Base-by-base conservation (phyloP, 2,113 vertebrate genomes). In the Semicossyphus pulcher region DNA sequence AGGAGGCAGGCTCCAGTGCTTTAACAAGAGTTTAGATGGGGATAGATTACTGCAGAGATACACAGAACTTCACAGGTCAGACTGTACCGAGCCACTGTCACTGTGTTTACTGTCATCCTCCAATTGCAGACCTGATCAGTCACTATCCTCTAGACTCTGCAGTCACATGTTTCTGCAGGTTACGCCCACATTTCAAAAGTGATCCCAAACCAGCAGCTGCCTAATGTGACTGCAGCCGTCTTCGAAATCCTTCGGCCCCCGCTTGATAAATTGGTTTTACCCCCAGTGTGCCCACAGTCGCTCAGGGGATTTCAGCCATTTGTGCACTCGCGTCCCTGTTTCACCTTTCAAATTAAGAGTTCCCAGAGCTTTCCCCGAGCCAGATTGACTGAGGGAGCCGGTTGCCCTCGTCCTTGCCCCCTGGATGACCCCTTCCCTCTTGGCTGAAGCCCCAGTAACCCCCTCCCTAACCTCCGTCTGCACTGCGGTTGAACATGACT, bases 121-220 rank as follows among this genome's bases (percentile, higher is more conserved):
- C 44, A 3, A 14, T 26, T 37, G 4, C 56, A 56, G 47, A 62
- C 26, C 11, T 69, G 49, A 23, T 61, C 29, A 31, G 34, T 59
- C 51, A 34, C 54, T 10, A 42, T 7, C 9, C 32, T 18, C 39
- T 41, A 16, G 5, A 41, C n/a, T n/a, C n/a, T n/a, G n/a, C n/a
- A n/a, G n/a, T n/a, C n/a, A n/a, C n/a, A n/a, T n/a, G n/a, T n/a
- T n/a, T n/a, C n/a, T n/a, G n/a, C n/a, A n/a, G n/a, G n/a, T n/a
- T n/a, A 25, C 14, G 23, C 47, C 11, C 5, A 26, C 21, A 49
- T 6, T 49, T 4, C 1, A 73, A 78, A 64, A 64, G 62, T 11
- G 79, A 54, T 61, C 88, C 83, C 76, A 89, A 66, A 78, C 62
- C 75, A 89, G 71, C 72, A 89, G 70, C 64, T 87, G 66, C 72